Conservation (phyloP, 2,113 vertebrate genomes). For the Acinonyx jubatus region DNA sequence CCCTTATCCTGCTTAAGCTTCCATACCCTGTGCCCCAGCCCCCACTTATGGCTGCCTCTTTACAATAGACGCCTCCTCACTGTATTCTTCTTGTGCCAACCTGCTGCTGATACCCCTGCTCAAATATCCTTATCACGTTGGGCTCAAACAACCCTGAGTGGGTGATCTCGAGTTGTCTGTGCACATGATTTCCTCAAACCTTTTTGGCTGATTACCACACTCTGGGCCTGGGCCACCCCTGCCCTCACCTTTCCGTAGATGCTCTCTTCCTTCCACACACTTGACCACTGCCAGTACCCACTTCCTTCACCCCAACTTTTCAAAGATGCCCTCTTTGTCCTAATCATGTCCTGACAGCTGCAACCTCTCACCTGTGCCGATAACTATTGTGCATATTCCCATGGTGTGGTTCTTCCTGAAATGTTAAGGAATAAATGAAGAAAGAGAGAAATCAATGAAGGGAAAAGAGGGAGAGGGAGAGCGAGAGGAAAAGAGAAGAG, state of each 20-base stretch:
- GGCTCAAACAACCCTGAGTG: rapidly evolving
- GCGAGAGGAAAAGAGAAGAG: background rate
- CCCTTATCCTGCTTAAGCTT: background rate
- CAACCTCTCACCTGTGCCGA: rapidly evolving
- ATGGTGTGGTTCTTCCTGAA: background rate
- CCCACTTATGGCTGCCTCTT: background rate
- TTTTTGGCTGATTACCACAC: background rate
- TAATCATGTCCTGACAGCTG: rapidly evolving
- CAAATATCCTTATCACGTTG: background rate
- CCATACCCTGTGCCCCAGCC: too few species aligned
- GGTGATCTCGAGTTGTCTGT: too few species aligned
- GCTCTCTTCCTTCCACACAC: background rate
- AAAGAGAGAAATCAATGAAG: background rate
- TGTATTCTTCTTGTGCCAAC: background rate
- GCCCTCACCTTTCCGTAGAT: background rate
- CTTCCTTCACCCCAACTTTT: too few species aligned
- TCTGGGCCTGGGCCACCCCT: background rate
- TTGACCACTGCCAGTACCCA: too few species aligned
- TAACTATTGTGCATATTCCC: rapidly evolving
- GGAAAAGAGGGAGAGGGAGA: background rate
- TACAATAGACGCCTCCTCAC: rapidly evolving
- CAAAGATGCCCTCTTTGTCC: too few species aligned
- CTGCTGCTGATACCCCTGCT: rapidly evolving
- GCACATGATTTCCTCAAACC: background rate
- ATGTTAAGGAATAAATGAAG: background rate